Evolutionary conservation across 2,113 vertebrate genomes (phyloP), one percentile per base, ranked within the genome.

Genomic region (Tympanuchus pallidicinctus): DNA sequence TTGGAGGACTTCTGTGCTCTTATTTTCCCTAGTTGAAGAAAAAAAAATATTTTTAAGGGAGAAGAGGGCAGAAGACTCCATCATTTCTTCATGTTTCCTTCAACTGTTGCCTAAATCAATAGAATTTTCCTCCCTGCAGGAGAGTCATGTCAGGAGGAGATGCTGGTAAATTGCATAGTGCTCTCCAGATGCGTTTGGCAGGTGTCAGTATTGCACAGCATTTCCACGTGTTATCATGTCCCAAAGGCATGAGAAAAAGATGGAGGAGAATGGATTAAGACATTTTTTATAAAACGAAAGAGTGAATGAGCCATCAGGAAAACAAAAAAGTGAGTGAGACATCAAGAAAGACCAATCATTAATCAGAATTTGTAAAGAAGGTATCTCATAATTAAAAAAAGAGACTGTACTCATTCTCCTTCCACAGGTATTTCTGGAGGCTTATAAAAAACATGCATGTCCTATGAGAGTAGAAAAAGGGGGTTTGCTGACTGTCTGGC

Each of bases 1-100:
- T 89, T 78, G 94, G 88, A 95, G 81, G 67, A 75, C 57, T 60
- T 92, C 70, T 65, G 92, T 89, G 60, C 15, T 72, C 5, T 91
- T 84, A 40, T 75, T 95, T 96, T 93, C 75, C 28, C 27, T 43
- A 90, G 24, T 1, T 80, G 82, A 94, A 90, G 45, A 8, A 3
- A 21, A 60, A 60, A 34, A 63, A 42, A 27, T 13, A 22, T 28
- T 70, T 88, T 95, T 90, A 56, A 66, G 77, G 89, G 21, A 28
- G 71, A 89, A 91, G 9, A n/a, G 52, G 52, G 13, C 30, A 82
- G 20, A 88, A 71, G 43, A 16, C 6, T 9, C 14, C 5, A 80
- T 28, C 22, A 47, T 92, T 92, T 88, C 36, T 94, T n/a, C 27
- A 32, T 54, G 11, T 82, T 32, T 82, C 84, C 54, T 85, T 69